A percentile compares a stretch with the other conserved stretches of the same genome.
Conservation (phyloP, 2,797 vertebrate genomes). For the Thaleichthys pacificus region DNA sequence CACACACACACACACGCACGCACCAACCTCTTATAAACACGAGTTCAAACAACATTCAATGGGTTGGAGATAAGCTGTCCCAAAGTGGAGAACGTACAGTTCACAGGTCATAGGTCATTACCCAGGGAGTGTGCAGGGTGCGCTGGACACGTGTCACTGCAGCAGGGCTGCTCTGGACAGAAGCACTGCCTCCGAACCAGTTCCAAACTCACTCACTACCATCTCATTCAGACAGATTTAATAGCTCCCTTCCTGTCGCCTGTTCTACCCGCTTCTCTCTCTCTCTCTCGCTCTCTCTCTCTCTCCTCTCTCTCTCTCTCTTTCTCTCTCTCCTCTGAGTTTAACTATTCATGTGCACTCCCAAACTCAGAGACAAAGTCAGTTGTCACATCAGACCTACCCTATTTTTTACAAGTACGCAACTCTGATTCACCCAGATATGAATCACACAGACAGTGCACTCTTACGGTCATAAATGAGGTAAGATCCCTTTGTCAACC, state of each 20-base stretch:
- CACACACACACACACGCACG: background rate
- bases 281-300: background rate
- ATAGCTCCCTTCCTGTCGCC: constrained; percentile 30
- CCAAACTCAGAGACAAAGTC: background rate
- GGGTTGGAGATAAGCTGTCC: no score
- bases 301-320: background rate
- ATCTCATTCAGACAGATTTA: constrained; percentile 24
- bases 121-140: background rate
- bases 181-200: background rate
- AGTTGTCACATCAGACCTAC: no score
- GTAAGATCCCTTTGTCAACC: background rate
- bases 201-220: constrained; percentile 6
- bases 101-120: no score
- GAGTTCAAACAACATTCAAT: background rate
- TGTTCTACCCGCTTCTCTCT: background rate
- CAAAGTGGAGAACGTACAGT: background rate
- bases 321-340: background rate
- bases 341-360: constrained; percentile 18
- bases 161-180: background rate
- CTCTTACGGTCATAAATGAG: background rate
- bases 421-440: background rate
- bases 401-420: background rate
- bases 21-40: background rate
- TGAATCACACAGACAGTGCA: constrained; percentile 2
- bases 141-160: background rate